phyloP scores from a whole-genome alignment of 1,140 invertebrate genomes.

The Chionoecetes opilio region DNA sequence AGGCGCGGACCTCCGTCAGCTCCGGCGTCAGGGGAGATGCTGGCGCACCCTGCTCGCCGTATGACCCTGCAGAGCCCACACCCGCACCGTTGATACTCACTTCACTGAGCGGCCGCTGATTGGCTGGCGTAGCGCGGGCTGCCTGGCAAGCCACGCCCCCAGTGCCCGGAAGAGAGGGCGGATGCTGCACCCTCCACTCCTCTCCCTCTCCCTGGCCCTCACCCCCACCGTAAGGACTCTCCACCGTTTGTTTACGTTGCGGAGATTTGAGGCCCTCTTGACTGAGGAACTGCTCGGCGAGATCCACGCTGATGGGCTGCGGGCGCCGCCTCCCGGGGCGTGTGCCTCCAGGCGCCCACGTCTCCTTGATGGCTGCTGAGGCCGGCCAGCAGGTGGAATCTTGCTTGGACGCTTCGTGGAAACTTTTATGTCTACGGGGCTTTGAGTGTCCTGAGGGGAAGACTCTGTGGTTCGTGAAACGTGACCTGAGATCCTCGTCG shows the following conservation, averaged over 20 bases:
- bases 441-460: background rate
- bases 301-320: conserved; percentile 73
- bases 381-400: background rate
- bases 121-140: background rate
- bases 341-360: background rate
- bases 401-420: conserved; percentile 56
- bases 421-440: conserved; percentile 69
- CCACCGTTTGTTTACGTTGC: conserved; percentile 50
- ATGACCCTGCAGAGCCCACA: conserved; percentile 58
- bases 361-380: background rate
- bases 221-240: conserved; percentile 2
- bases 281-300: conserved; percentile 73
- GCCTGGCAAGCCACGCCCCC: background rate
- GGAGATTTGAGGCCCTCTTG: conserved; percentile 73
- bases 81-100: conserved; percentile 29
- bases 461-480: conserved; percentile 43
- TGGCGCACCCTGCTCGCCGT: conserved; percentile 20
- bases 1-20: conserved; percentile 37
- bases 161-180: conserved; percentile 16
- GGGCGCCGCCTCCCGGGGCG: conserved; percentile 50
- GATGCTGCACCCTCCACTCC: conserved; percentile 19
- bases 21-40: conserved; percentile 45
- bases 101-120: conserved; percentile 42
- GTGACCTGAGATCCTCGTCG: conserved; percentile 59
- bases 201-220: conserved; percentile 9